Evolutionary conservation across 2,888 invertebrate species (phyloP), one percentile per base, ranked within the genome.

Genomic region (Dermolepida albohirtum): DNA sequence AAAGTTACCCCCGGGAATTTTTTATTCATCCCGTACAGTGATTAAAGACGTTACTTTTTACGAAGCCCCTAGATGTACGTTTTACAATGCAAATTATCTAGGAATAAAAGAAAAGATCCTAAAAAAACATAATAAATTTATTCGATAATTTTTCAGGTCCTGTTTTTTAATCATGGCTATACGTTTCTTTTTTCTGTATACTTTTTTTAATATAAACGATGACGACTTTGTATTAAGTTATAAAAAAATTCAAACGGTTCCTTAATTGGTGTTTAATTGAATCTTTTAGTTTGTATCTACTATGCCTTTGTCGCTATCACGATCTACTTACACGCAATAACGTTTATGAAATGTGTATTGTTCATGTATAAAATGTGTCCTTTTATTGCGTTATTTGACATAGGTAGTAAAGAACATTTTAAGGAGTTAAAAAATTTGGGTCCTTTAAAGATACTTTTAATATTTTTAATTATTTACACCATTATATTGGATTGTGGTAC

Each of bases 101-200:
- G 43, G 51, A 29, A 17, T 63, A 57, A 67, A 76, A 77, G 76
- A 77, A 76, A 52, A 22, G n/a, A 2, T 10, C n/a, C 29, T 16
- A 51, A 41, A 16, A n/a, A 29, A 63, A 17, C 59, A 69, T 73
- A 65, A 80, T 82, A 81, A 80, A 81, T 82, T 75, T 52, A 41
- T 75, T 77, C 63, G 71, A 76, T 78, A 79, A 78, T 82, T 81
- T 82, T 78, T 81, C 80, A 78, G 72, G 72, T 74, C 72, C 70
- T 11, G 12, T 50, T 43, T 69, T 69, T 73, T 70, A 34, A 41
- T 54, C n/a, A 47, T 16, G 41, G 40, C 17, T 16, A 22, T 39
- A 1, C 14, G 29, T 8, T 57, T 50, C 67, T 73, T 75, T 76
- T 73, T 76, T 66, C 70, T 41, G 43, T 52, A 40, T 52, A 12